A percentile compares a stretch with the other conserved stretches of the same genome.
These are phyloP conservation scores for Fratercula arctica DNA, from an alignment of 2,797 vertebrate genomes.

Conservation along the genomic window DNA sequence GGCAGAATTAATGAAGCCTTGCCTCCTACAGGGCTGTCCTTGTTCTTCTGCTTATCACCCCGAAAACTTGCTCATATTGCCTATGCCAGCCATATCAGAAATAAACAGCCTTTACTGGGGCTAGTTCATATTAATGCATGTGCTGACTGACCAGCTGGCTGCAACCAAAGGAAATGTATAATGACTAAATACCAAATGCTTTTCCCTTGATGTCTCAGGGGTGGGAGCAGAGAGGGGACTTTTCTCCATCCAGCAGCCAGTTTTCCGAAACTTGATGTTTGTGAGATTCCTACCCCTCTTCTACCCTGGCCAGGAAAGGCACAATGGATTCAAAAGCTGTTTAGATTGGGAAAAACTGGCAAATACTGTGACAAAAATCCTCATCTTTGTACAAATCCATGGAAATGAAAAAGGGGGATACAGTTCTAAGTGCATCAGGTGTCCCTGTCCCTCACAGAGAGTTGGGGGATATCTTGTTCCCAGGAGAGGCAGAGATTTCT, in stretches of 20 bases:
- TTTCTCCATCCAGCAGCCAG: background rate
- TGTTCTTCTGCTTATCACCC: background rate
- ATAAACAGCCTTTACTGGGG: background rate
- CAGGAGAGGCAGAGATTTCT: background rate
- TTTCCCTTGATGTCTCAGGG: background rate
- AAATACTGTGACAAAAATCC: background rate
- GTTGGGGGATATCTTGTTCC: background rate
- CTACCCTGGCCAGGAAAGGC: background rate
- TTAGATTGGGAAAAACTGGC: background rate
- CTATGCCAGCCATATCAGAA: background rate
- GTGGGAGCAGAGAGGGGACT: background rate
- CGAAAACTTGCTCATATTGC: background rate
- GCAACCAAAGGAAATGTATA: background rate
- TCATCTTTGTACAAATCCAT: background rate
- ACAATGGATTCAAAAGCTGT: background rate
- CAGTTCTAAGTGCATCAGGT: background rate
- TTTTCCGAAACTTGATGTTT: background rate
- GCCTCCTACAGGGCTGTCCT: background rate
- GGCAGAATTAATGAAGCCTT: background rate
- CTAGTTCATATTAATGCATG: background rate
- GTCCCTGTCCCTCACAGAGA: fast-evolving
- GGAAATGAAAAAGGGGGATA: background rate
- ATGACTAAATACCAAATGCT: background rate
- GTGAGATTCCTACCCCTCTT: background rate
- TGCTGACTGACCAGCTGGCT: background rate